Evolutionary conservation across 1,140 invertebrate genomes (phyloP), one percentile per base, ranked within the genome.

Genomic region (Drosophila nasuta): DNA sequence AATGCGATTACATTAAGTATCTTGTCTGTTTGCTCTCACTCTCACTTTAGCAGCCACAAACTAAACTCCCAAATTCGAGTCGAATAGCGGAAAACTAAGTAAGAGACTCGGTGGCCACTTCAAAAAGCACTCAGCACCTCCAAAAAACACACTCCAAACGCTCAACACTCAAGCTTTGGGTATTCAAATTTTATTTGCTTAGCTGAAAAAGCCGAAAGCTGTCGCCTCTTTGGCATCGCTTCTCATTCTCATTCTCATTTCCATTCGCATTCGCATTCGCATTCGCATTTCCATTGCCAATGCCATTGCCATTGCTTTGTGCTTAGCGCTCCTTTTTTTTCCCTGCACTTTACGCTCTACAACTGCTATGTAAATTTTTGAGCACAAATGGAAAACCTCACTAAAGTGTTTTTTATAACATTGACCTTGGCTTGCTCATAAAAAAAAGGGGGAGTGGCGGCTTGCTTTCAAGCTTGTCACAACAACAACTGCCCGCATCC

Each of bases 1-100:
- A 81, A 88, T 89, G 83, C 80, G 85, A 88, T 88, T 89, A 88
- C 73, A 83, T 79, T 88, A 89, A 89, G 83, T 71, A 78, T 66
- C 77, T 78, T 87, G 83, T 87, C 80, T 30, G n/a, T 45, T 25
- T 33, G n/a, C 20, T 25, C 15, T 8, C 25, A 7, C 54, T 15
- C 25, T 28, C 52, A 17, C 28, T 56, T 41, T 13, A 45, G 20
- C 48, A 48, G n/a, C 20, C 64, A 17, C 43, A 60, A 25, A 68
- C 56, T 73, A 73, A 57, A n/a, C 58, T 75, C 51, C 72, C 54
- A 75, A 62, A 57, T 58, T 45, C 13, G 33, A 43, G 35, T 43
- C 17, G 58, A 49, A 54, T 58, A 58, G n/a, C 41, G 41, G 41
- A 49, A 64, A 60, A 70, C 35, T 54, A 35, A 59, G 65, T 59